A percentile compares a stretch with the other conserved stretches of the same genome.
These are phyloP conservation scores for Dryas iulia DNA, from an alignment of 1,140 invertebrate genomes.

Conservation along the genomic window DNA sequence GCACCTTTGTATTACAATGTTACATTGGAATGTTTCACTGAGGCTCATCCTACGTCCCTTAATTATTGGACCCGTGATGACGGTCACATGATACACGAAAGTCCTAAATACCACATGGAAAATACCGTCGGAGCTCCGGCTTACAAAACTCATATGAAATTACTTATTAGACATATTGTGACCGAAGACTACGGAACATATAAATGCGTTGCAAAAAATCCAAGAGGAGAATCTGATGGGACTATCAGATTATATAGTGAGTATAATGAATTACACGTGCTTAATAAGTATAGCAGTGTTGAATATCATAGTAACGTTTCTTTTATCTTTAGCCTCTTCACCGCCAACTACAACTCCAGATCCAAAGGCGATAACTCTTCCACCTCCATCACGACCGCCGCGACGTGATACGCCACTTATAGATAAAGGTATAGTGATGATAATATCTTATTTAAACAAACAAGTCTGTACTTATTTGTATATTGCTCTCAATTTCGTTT, in stretches of 20 bases:
- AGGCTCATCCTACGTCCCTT: constrained; percentile 93
- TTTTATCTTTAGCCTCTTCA: constrained; percentile 54
- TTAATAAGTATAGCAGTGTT: background rate
- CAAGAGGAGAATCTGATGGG: constrained; percentile 94
- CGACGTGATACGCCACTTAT: constrained; percentile 60
- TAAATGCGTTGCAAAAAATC: constrained; percentile 96
- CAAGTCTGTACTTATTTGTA: too few relatives aligned
- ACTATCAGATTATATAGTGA: constrained; percentile 94
- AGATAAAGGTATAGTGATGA: constrained; percentile 64
- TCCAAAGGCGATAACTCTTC: constrained; percentile 57
- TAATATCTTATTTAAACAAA: background rate
- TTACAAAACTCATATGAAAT: constrained; percentile 92
- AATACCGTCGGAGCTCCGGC: constrained; percentile 84
- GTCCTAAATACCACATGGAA: constrained; percentile 88
- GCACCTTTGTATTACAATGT: constrained; percentile 89
- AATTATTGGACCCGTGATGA: constrained; percentile 95
- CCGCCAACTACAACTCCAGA: constrained; percentile 73
- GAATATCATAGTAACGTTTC: background rate
- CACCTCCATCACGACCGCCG: constrained; percentile 67
- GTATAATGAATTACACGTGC: constrained; percentile 60
- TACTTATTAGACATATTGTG: constrained; percentile 88
- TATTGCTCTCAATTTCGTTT: too few relatives aligned
- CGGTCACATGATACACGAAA: constrained; percentile 93
- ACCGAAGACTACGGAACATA: constrained; percentile 92
- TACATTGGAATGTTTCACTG: constrained; percentile 92